A percentile compares a stretch with the other conserved stretches of the same genome.
Conservation (phyloP, 1,140 invertebrate genomes). For the Ericerus pela region DNA sequence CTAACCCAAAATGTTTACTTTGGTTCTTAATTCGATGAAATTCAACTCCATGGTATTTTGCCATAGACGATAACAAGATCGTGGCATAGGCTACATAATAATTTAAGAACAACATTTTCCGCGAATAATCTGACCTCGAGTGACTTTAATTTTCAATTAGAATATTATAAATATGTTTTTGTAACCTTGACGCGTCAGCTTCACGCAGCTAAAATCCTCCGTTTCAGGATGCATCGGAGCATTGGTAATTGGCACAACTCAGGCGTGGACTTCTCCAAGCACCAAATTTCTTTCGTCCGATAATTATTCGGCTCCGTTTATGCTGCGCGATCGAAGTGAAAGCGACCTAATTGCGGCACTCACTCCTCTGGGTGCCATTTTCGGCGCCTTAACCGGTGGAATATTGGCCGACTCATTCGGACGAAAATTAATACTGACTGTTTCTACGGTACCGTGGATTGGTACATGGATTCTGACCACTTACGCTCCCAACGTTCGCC, state of each 20-base stretch:
- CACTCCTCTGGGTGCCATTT: conserved; percentile 17
- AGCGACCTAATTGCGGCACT: conserved; percentile 15
- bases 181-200: too few species aligned
- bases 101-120: too few species aligned
- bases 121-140: too few species aligned
- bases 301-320: background rate
- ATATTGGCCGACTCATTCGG: conserved; percentile 56
- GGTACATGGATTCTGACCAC: conserved; percentile 29
- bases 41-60: too few species aligned
- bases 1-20: too few species aligned
- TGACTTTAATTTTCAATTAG: too few species aligned
- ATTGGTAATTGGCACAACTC: background rate
- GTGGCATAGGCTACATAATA: too few species aligned
- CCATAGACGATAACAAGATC: too few species aligned
- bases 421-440: conserved; percentile 32
- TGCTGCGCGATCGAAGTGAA: background rate
- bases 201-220: too few species aligned
- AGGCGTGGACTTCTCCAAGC: background rate
- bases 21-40: too few species aligned
- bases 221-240: background rate
- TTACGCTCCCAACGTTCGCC: conserved; percentile 30
- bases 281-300: background rate
- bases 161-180: too few species aligned
- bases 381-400: conserved; percentile 23
- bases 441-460: conserved; percentile 13